phyloP scores from a whole-genome alignment of 2,888 invertebrate genomes.

The Sthenelais limicola region DNA sequence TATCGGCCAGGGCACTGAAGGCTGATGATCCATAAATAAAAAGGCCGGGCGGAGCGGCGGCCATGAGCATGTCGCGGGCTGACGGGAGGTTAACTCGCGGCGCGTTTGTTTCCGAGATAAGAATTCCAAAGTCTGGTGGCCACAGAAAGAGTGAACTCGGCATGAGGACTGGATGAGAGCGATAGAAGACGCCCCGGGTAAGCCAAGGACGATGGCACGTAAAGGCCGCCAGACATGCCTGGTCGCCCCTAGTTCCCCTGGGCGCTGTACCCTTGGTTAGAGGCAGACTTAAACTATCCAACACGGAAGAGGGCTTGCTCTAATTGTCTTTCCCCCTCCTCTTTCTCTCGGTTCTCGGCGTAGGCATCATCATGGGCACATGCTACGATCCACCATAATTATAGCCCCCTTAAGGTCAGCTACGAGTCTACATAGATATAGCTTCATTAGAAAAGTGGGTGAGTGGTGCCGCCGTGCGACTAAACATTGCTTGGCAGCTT shows the following conservation, averaged over 20 bases:
- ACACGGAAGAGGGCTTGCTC: too few species aligned
- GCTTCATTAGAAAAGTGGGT: too few species aligned
- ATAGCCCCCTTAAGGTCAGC: too few species aligned
- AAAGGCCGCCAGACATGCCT: constrained; percentile 1
- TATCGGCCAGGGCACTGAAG: not conserved
- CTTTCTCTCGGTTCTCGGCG: too few species aligned
- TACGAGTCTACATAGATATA: too few species aligned
- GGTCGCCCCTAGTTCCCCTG: constrained; percentile 14
- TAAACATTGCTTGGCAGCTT: too few species aligned
- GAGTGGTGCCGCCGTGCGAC: too few species aligned
- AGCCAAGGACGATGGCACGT: constrained; percentile 22
- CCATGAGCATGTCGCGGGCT: not conserved
- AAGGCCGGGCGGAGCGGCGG: not conserved
- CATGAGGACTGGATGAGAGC: constrained; percentile 17
- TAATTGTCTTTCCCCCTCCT: too few species aligned
- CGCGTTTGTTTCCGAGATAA: constrained; percentile 35
- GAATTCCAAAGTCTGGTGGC: constrained; percentile 26
- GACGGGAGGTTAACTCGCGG: not conserved
- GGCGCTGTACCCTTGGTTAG: constrained; percentile 13
- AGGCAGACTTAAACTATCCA: too few species aligned
- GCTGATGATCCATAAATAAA: not conserved
- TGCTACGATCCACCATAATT: too few species aligned
- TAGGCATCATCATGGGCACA: too few species aligned
- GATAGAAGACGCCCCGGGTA: constrained; percentile 14
- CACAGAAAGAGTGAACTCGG: not conserved